Evolutionary conservation across 1,140 invertebrate genomes (phyloP), one percentile per base, ranked within the genome.

Genomic region (Diabrotica undecimpunctata): DNA sequence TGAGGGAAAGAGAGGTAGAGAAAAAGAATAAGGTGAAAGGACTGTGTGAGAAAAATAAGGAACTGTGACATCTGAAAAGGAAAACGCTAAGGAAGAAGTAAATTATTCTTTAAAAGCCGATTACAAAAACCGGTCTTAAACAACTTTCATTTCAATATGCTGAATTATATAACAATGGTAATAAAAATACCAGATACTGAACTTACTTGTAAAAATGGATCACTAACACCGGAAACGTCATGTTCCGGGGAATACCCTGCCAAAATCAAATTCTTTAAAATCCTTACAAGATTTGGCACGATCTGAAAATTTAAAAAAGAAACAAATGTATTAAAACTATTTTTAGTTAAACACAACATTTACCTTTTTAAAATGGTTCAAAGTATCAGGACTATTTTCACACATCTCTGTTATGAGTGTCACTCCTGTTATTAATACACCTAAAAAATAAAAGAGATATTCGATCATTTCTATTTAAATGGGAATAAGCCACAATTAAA

Each of bases 401-500:
- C 97, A 99, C 97, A 99, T 99, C 83, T 99, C 97, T 10, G 96
- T 98, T 66, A 99, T 98, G 13, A 99, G 85, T 64, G 95, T 97
- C 38, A 99, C 95, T 38, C 97, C 97, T 55, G 96, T 98, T 67
- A 99, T 96, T 61, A 99, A 85, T 52, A 99, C 97, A 70, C 96
- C 94, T 95, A 78, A 35, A 66, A 61, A 61, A 55, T n/a, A 63
- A 37, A n/a, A n/a, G n/a, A n/a, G n/a, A n/a, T n/a, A n/a, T n/a
- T n/a, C n/a, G n/a, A n/a, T n/a, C n/a, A n/a, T n/a, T n/a, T n/a
- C n/a, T n/a, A n/a, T n/a, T n/a, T n/a, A n/a, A n/a, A n/a, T n/a
- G n/a, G n/a, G n/a, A n/a, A n/a, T n/a, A n/a, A n/a, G n/a, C n/a
- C n/a, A n/a, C n/a, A n/a, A n/a, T n/a, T n/a, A n/a, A n/a, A n/a